Evolutionary conservation across 1,140 invertebrate genomes (phyloP), one percentile per base, ranked within the genome.

Genomic region (Bradysia coprophila): DNA sequence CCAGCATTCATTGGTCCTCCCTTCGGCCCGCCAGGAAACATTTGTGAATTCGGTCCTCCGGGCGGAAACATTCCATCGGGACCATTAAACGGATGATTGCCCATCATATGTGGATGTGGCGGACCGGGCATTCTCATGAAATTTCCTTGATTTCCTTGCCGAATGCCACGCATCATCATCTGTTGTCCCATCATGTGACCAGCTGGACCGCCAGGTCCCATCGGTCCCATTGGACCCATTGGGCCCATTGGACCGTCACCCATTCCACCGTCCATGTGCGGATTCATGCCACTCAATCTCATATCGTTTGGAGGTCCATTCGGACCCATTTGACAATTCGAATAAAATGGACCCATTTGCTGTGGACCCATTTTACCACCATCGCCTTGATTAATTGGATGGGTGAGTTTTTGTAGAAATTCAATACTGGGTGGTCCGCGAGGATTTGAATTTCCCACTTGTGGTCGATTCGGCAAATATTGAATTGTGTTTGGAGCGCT

Each of bases 401-500:
- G 86, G 9, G 85, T 77, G 52, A 85, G 90, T 40, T 87, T 71
- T 51, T 89, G 88, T 44, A 95, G 68, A 62, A 94, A 94, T 45
- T 95, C 90, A 38, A 95, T 65, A 56, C 86, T 90, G 5, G 89
- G 88, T 1, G 85, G 84, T n/a, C 79, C 78, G 40, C 83, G 68
- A 8, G 75, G 68, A 61, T 32, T 71, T 66, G 48, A 74, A 67
- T 24, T 75, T 66, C 24, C 67, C 64, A 48, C 70, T 52, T 86
- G 85, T 10, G 85, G 78, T 63, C 87, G 72, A 28, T 89, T 87
- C 20, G 92, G 92, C 55, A 96, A 75, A 69, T 97, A 97, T 65
- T 96, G 92, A 53, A 97, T 96, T 11, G 92, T 96, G 61, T 96
- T 96, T 0, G 92, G 92, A 2, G 91, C 91, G 63, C 83, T 93